Percentiles rank a stretch among this genome's conserved stretches.
These are phyloP conservation scores for Cosmia trapezina DNA, from an alignment of 2,888 invertebrate species.

Conservation along the genomic window DNA sequence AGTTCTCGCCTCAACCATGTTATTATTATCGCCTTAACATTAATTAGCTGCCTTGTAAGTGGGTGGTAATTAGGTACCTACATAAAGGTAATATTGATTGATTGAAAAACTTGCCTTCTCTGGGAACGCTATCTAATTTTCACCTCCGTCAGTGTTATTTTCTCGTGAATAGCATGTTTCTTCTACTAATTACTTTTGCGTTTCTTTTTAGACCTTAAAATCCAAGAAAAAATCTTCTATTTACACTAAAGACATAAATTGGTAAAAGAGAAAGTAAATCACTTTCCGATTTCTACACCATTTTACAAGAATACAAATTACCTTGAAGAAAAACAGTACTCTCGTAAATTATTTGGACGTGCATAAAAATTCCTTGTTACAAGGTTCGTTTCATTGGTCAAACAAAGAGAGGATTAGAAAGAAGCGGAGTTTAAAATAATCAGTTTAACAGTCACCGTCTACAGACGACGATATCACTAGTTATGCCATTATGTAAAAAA, in stretches of 20 bases:
- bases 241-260: constrained; percentile 28
- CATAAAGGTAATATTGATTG: constrained; percentile 47
- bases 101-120: constrained; percentile 43
- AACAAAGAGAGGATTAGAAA: constrained; percentile 5
- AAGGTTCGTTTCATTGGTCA: constrained; percentile 34
- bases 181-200: constrained; percentile 6
- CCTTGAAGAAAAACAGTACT: constrained; percentile 40
- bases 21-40: constrained; percentile 62
- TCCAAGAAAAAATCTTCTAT: constrained; percentile 8
- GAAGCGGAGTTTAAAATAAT: not conserved
- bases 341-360: constrained; percentile 43
- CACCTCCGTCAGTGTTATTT: constrained; percentile 22
- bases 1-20: constrained; percentile 47
- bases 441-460: constrained; percentile 9
- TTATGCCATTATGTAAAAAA: not conserved
- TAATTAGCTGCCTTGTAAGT: constrained; percentile 45
- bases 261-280: constrained; percentile 55
- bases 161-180: constrained; percentile 16
- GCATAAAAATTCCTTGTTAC: constrained; percentile 50
- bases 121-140: constrained; percentile 33
- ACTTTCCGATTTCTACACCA: constrained; percentile 51
- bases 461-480: not conserved
- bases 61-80: constrained; percentile 18
- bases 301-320: constrained; percentile 45
- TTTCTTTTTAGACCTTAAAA: constrained; percentile 15